Evolutionary conservation across 1,140 invertebrate genomes (phyloP).

Genomic region (Bombus consobrinus): DNA sequence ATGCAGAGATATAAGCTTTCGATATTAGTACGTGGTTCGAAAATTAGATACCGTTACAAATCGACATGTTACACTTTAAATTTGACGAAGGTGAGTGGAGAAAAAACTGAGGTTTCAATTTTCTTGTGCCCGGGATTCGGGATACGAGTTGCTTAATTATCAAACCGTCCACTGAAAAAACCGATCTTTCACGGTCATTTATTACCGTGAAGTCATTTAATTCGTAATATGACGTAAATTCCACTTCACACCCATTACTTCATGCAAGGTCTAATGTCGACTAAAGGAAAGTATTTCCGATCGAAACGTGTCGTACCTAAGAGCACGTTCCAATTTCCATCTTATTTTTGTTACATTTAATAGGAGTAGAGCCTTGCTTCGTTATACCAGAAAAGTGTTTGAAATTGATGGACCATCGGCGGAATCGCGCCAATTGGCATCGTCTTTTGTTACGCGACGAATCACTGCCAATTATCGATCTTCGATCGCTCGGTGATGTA

Average conservation of each 20-base stretch:
- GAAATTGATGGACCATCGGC: background rate
- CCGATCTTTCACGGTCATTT: conserved; percentile 28
- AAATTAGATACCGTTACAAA: background rate
- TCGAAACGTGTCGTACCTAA: background rate
- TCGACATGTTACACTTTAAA: background rate
- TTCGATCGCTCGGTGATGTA: background rate
- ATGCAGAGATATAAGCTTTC: background rate
- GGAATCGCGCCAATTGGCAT: background rate
- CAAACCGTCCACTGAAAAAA: background rate
- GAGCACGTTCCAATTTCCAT: conserved; percentile 12
- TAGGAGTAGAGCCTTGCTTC: background rate
- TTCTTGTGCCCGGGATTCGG: too few relatives aligned
- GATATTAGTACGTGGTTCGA: background rate
- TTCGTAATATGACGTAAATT: background rate
- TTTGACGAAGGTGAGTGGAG: background rate
- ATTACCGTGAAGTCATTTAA: conserved; percentile 13
- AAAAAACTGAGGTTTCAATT: background rate
- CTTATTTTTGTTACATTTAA: background rate
- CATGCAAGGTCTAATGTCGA: conserved; percentile 17
- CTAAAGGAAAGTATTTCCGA: conserved; percentile 29
- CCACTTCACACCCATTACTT: background rate
- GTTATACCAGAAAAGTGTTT: background rate
- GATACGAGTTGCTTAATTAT: conserved; percentile 28
- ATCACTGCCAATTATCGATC: background rate
- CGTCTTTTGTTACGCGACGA: background rate